Conservation (phyloP, 1,140 invertebrate genomes). For the Drosophila subpulchrella region DNA sequence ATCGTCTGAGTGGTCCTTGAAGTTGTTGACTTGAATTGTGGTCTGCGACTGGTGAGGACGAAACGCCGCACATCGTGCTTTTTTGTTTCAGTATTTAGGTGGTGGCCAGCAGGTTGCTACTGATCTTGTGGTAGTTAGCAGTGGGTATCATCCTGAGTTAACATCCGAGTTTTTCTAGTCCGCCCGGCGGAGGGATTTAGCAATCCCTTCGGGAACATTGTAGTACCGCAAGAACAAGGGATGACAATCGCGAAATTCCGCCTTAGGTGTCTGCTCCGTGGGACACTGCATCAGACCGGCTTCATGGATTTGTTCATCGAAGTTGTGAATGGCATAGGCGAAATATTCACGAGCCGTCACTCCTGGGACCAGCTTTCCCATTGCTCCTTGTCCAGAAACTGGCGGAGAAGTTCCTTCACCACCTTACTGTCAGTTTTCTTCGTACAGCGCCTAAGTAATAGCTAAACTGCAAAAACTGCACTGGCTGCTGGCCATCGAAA, state of each 20-base stretch:
- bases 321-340: conserved; percentile 13
- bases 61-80: conserved; percentile 58
- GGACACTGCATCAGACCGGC: conserved; percentile 65
- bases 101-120: conserved; percentile 21
- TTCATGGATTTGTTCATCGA: conserved; percentile 46
- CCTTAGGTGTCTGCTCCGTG: conserved; percentile 36
- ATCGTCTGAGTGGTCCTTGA: too few species aligned
- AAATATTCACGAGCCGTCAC: neutral
- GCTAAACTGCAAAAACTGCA: too few species aligned
- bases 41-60: conserved; percentile 52
- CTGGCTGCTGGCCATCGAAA: too few species aligned
- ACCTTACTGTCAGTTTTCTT: conserved; percentile 1
- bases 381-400: conserved; percentile 41
- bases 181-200: conserved; percentile 14
- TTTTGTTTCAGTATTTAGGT: conserved; percentile 54
- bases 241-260: conserved; percentile 41
- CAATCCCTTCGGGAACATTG: conserved; percentile 28
- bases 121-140: conserved; percentile 48
- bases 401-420: neutral
- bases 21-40: conserved; percentile 18
- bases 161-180: neutral
- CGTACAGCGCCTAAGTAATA: conserved; percentile 10
- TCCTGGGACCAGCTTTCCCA: neutral
- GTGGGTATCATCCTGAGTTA: neutral
- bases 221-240: conserved; percentile 60